Evolutionary conservation across 2,888 invertebrate genomes (phyloP).

Genomic region (Leptinotarsa haldemani): DNA sequence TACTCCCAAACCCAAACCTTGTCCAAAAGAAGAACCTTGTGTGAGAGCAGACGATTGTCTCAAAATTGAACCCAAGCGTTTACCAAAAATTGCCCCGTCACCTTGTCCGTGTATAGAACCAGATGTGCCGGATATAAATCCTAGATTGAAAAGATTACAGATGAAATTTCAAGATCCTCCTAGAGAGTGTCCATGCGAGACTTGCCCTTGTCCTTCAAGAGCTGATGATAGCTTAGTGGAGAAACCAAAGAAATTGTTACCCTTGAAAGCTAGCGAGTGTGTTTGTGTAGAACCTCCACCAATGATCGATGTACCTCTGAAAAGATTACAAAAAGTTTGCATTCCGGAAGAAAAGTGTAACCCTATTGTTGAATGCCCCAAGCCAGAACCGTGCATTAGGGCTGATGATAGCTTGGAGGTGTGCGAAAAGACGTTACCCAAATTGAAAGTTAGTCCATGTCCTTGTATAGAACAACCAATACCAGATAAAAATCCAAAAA

Average conservation of each 20-base stretch:
- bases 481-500: constrained; percentile 39
- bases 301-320: constrained; percentile 43
- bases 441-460: constrained; percentile 37
- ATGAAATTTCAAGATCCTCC: constrained; percentile 49
- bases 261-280: constrained; percentile 41
- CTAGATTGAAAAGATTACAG: constrained; percentile 42
- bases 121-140: constrained; percentile 33
- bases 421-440: constrained; percentile 44
- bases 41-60: constrained; percentile 37
- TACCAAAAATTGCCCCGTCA: constrained; percentile 41
- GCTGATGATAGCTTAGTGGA: constrained; percentile 39
- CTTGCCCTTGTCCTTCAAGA: constrained; percentile 31
- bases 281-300: constrained; percentile 46
- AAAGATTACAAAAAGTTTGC: constrained; percentile 39
- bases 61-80: constrained; percentile 37
- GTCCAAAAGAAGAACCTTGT: constrained; percentile 26
- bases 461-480: constrained; percentile 44
- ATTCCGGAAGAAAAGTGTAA: constrained; percentile 32
- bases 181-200: constrained; percentile 33
- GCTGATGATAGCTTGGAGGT: constrained; percentile 36
- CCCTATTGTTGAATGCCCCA: constrained; percentile 20
- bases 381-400: constrained; percentile 23
- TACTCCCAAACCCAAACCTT: constrained; percentile 23
- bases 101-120: constrained; percentile 48
- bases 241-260: constrained; percentile 35